Evolutionary conservation across 2,888 invertebrate genomes (phyloP), one percentile per base, ranked within the genome.

Genomic region (Thereva nobilitata): DNA sequence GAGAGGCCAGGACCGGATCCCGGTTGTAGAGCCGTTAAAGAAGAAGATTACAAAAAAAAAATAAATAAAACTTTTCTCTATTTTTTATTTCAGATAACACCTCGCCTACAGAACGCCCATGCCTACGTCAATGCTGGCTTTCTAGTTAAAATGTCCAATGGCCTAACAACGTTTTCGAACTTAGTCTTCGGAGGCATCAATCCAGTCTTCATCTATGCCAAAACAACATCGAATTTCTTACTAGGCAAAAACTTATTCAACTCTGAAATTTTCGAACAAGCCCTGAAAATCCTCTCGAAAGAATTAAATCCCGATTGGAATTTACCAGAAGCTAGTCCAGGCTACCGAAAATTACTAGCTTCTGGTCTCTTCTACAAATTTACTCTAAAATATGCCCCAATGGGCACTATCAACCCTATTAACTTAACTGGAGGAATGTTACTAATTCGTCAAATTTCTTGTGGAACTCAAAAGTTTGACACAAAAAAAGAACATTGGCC

Each of bases 121-220:
- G 89, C 89, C 0, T 84, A 87, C 56, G 86, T 90, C 0, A 89
- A 89, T 75, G 89, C 88, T 49, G 90, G 86, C 5, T 89, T 90
- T 73, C 77, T 86, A 23, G 84, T 88, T 68, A 77, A 84, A 6
- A 73, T 74, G 2, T 76, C 90, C 50, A 76, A 83, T 54, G 63
- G 71, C 3, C 72, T 10, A 44, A 47, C 71, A 7, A 23, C 23
- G 2, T 23, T 23, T 23, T 23, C 23, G 0, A 81, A 77, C 23
- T 82, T 89, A n/a, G 84, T 86, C 6, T 88, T 82, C 73, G 88
- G 88, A 2, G 85, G 84, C 35, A 87, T 90, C 35, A 80, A 79
- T 68, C 77, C 84, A 0, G 64, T 74, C 2, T 83, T 83, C 71
- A 72, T 75, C 2, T 85, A 85, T 71, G 89, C 89, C 0, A 74